These are phyloP conservation scores for Tetramorium parvispinum DNA, from an alignment of 1,140 invertebrate genomes.

Conservation along the genomic window DNA sequence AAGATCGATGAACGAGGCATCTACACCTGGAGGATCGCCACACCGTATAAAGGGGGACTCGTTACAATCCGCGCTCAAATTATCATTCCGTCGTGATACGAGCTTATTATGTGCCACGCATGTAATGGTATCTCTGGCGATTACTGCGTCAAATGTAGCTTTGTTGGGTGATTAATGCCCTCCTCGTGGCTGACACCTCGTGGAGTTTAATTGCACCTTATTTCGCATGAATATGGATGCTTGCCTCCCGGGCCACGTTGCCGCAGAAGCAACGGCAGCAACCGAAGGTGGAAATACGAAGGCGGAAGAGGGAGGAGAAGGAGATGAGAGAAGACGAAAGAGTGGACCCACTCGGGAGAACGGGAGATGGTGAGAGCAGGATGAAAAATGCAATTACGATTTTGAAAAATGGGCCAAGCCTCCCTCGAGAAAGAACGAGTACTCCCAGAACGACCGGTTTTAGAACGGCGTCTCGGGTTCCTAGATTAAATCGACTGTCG, in stretches of 20 bases:
- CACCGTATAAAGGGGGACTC: conserved; percentile 44
- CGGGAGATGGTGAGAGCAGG: conserved; percentile 66
- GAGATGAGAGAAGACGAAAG: conserved; percentile 31
- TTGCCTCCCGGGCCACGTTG: conserved; percentile 78
- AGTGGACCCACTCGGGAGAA: conserved; percentile 47
- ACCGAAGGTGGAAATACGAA: conserved; percentile 50
- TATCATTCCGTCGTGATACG: conserved; percentile 80
- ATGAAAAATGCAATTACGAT: conserved; percentile 85
- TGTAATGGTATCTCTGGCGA: conserved; percentile 82
- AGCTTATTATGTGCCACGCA: conserved; percentile 80
- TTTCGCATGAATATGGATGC: conserved; percentile 86
- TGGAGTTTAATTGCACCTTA: conserved; percentile 85
- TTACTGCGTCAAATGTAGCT: conserved; percentile 84
- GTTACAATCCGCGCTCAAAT: conserved; percentile 72
- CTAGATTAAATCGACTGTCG: conserved; percentile 59
- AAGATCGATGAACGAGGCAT: conserved; percentile 58
- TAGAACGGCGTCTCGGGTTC: conserved; percentile 45
- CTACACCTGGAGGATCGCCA: conserved; percentile 41
- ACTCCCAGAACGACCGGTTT: conserved; percentile 63
- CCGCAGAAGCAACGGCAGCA: conserved; percentile 66
- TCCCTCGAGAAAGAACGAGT: conserved; percentile 68
- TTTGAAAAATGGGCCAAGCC: conserved; percentile 83
- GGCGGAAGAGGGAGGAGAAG: conserved; percentile 24
- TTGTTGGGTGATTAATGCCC: conserved; percentile 85
- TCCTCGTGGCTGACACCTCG: conserved; percentile 84